These are phyloP conservation scores for Lydus trimaculatus DNA, from an alignment of 2,888 invertebrate genomes.

Conservation along the genomic window DNA sequence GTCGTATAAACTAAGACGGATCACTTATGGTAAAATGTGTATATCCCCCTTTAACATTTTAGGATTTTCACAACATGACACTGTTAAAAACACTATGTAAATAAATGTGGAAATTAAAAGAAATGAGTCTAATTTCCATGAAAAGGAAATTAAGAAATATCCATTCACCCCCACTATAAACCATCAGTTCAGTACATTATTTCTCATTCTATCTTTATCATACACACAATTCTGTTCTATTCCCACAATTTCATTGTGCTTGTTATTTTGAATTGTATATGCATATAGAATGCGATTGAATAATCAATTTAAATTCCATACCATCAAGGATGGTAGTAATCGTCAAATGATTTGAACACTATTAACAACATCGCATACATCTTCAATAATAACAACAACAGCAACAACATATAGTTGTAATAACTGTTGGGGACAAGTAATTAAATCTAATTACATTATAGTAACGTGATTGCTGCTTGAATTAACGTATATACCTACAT, in stretches of 20 bases:
- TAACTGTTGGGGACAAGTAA: slow-evolving; percentile 15
- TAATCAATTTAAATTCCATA: slow-evolving; percentile 10
- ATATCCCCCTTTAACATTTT: background rate
- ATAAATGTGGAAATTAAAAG: slow-evolving; percentile 2
- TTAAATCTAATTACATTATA: slow-evolving; percentile 23
- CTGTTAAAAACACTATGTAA: background rate
- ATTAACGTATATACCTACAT: background rate
- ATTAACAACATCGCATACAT: slow-evolving; percentile 6
- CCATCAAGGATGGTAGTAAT: slow-evolving; percentile 11
- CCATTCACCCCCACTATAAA: no score
- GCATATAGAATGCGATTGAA: slow-evolving; percentile 5
- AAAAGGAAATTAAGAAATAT: slow-evolving; percentile 2
- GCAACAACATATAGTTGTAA: background rate
- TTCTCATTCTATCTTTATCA: background rate
- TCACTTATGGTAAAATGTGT: background rate
- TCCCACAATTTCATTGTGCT: slow-evolving; percentile 2
- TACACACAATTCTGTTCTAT: background rate
- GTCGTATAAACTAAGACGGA: background rate
- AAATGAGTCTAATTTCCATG: slow-evolving; percentile 1
- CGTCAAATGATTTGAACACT: slow-evolving; percentile 11
- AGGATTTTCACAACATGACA: background rate
- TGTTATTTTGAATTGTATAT: background rate
- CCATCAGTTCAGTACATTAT: background rate
- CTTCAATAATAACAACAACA: slow-evolving; percentile 2
- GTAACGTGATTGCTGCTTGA: slow-evolving; percentile 12